Evolutionary conservation across 2,113 vertebrate genomes (phyloP), one percentile per base, ranked within the genome.

Genomic region (Labrus mixtus): DNA sequence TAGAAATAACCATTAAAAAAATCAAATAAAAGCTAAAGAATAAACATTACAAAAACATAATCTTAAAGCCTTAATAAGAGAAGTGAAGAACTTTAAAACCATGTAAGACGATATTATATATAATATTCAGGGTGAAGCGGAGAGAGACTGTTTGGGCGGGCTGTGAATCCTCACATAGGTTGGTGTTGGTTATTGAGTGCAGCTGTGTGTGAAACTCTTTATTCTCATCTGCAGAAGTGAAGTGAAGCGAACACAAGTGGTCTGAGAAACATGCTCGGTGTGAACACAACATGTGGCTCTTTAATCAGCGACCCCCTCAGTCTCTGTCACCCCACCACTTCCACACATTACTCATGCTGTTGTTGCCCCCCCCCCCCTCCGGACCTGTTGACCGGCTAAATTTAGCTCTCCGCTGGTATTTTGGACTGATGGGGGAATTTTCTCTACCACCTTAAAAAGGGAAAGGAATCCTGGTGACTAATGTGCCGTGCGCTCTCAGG

Each of bases 391-490:
- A 84, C 66, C 59, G 39, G 76, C 70, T 88, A 91, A 84, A 88
- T 82, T 86, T 90, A 88, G 78, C 78, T 78, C 65, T 1, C 46
- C 53, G 60, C 51, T 73, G 76, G 69, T 77, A 78, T 90, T 90
- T 78, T 54, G 39, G 45, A 83, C 62, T 9, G 53, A 87, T 81
- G 76, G 70, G 19, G 63, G 67, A 46, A 66, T 81, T 85, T 81
- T 86, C 85, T 64, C 73, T 56, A 48, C 58, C 66, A 73, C 80
- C 85, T 93, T 86, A 87, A 91, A 84, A 91, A 79, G 79, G 87
- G 84, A 92, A 92, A 93, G 79, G 86, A 87, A 87, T 92, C 53
- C 37, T 48, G 57, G 81, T 90, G 91, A 92, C 84, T 90, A 89
- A 91, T 71, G 73, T 54, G 69, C 57, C 8, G 6, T 48, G 70